phyloP scores from a whole-genome alignment of 2,888 invertebrate species.

The Drosophila borealis region DNA sequence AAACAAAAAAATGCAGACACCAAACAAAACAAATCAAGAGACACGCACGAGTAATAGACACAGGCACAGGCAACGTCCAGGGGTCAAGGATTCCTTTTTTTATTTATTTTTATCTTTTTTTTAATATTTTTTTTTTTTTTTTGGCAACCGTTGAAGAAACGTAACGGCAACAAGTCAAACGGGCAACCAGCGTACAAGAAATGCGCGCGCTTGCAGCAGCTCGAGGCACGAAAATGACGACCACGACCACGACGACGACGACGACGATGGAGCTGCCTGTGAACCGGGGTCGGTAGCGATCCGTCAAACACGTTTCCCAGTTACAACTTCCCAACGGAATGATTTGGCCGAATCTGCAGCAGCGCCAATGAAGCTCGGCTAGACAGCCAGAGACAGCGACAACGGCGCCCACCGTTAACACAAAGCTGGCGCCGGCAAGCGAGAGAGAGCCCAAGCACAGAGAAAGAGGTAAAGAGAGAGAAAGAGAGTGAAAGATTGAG shows the following conservation, averaged over 20 bases:
- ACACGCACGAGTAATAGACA: slow-evolving; percentile 17
- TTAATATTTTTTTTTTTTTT: not conserved
- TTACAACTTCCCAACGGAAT: slow-evolving; percentile 74
- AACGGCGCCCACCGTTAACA: slow-evolving; percentile 11
- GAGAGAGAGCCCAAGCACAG: slow-evolving; percentile 4
- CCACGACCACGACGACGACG: slow-evolving; percentile 3
- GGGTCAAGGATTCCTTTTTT: slow-evolving; percentile 37
- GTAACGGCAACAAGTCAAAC: slow-evolving; percentile 20
- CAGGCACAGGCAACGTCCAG: slow-evolving; percentile 9
- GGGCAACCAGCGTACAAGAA: slow-evolving; percentile 9
- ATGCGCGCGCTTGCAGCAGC: slow-evolving; percentile 46
- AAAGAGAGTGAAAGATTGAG: not conserved
- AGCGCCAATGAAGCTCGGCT: slow-evolving; percentile 50
- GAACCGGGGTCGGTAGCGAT: slow-evolving; percentile 25
- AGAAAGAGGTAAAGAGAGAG: slow-evolving; percentile 7
- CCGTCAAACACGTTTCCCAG: slow-evolving; percentile 69
- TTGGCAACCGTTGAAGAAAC: not conserved
- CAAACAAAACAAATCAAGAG: slow-evolving; percentile 21
- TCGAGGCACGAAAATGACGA: slow-evolving; percentile 10
- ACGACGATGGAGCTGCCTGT: slow-evolving; percentile 12
- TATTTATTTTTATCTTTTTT: not conserved
- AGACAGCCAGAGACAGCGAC: slow-evolving; percentile 19
- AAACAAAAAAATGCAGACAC: slow-evolving; percentile 4
- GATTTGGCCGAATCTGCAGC: slow-evolving; percentile 70
- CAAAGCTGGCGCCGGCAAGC: slow-evolving; percentile 23